Base-by-base conservation (phyloP, 2,113 vertebrate species). In the Coptodon bakossiorum region DNA sequence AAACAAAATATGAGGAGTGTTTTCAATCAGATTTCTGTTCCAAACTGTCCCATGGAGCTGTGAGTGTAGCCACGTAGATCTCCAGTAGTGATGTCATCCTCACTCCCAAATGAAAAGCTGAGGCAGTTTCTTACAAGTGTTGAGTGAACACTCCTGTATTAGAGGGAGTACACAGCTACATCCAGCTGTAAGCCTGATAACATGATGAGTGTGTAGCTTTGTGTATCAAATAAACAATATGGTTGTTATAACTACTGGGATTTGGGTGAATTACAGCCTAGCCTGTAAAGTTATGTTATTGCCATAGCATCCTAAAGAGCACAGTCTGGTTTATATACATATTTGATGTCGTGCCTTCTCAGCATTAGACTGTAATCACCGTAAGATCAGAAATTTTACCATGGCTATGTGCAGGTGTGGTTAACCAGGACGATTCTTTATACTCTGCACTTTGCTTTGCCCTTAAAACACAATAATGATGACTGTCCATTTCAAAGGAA, bases 391-490 rank as follows among this genome's bases (percentile, higher is more conserved):
- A 31, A 80, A 73, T 71, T 63, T 48, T 53, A 17, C 24, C 27
- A n/a, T 73, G 38, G 82, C 27, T 81, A 22, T 89, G 66, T 85
- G 63, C 66, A 90, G 79, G 81, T 91, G 81, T 87, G 94, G 93
- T 94, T 92, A 90, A 91, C 94, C 91, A 85, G 48, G 5, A 31
- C 78, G 36, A 59, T 76, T 89, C 80, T 87, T 83, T 80, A 29
- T 29, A 61, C 85, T 88, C 85, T 88, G 93, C 89, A 81, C 45
- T 91, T 94, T 90, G 36, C 38, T 87, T 86, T 45, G 6, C 54
- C 81, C 90, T 82, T 85, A 76, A 93, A 92, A 84, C 86, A 90
- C 83, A 90, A 92, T 86, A 92, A 88, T 86, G 89, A 86, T 61
- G 43, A 86, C 57, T 53, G 48, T 68, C 53, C 80, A 76, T 81